Evolutionary conservation across 2,797 vertebrate genomes (phyloP), one percentile per base, ranked within the genome.

Genomic region (Acropternis orthonyx): DNA sequence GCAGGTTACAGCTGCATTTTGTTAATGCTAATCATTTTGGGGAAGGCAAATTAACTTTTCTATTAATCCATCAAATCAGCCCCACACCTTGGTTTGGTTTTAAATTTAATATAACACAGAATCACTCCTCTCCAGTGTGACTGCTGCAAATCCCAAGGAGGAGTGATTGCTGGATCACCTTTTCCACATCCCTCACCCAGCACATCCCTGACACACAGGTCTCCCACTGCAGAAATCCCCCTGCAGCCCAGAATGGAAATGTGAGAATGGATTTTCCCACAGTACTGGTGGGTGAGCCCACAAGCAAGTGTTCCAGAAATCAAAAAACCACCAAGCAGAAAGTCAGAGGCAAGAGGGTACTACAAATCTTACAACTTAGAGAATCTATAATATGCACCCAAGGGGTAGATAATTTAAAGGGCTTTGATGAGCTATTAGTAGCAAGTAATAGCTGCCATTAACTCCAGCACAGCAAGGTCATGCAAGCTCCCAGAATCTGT

Each of bases 391-490:
- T 10, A 26, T 17, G 56, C 56, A 59, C 69, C 73, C 74, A 59
- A 49, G 61, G 62, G 52, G 37, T 69, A 28, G 52, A 84, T 93
- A 68, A 88, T 85, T 83, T 88, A 39, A 90, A 85, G 88, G 21
- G 44, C 77, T 94, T 82, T 92, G 85, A 96, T 94, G 80, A 95
- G 75, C 89, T 81, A 54, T 85, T 78, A 83, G 79, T 21, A 68
- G 71, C 78, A 93, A 92, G 61, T 91, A 95, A 95, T 55, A 93
- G 88, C 73, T 89, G 76, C 72, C 92, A 88, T 87, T 94, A 95
- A 67, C 66, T 85, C 54, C 55, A 55, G 73, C 95, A 66, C 0
- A 83, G 80, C 87, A 87, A 95, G 81, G 88, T 90, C 81, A 79
- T 23, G 20, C 69, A 26, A 56, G 67, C 95, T 91, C 78, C 85